These are phyloP conservation scores for Cephalopterus ornatus DNA, from an alignment of 2,113 vertebrate genomes.

Conservation along the genomic window DNA sequence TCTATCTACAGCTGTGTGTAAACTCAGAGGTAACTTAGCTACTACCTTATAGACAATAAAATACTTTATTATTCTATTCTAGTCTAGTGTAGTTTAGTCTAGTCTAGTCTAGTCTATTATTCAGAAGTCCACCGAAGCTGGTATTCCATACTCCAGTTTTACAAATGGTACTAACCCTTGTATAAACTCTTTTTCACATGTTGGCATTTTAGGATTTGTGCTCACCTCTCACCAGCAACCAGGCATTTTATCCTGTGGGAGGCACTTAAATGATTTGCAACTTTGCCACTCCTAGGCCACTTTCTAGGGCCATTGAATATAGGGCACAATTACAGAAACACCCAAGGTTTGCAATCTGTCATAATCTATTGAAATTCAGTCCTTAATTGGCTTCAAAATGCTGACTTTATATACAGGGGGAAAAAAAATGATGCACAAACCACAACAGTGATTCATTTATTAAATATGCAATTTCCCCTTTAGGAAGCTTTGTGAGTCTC, in stretches of 20 bases:
- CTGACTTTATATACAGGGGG: accelerated
- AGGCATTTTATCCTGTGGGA: not conserved
- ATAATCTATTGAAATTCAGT: not conserved
- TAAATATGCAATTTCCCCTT: not conserved
- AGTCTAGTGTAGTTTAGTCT: not conserved
- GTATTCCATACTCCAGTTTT: accelerated
- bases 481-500: not conserved
- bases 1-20: not conserved
- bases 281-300: not conserved
- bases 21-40: not conserved
- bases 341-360: not conserved
- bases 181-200: accelerated
- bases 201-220: accelerated
- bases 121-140: not conserved
- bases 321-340: slow-evolving; percentile 44
- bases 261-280: not conserved
- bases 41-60: not conserved
- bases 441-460: not conserved
- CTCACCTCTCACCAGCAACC: not conserved
- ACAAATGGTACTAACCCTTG: accelerated
- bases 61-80: not conserved
- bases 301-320: not conserved
- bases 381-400: not conserved
- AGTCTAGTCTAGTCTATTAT: not conserved
- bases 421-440: accelerated